Base-by-base conservation (phyloP, 1,140 invertebrate species). In the Drosophila melanica region DNA sequence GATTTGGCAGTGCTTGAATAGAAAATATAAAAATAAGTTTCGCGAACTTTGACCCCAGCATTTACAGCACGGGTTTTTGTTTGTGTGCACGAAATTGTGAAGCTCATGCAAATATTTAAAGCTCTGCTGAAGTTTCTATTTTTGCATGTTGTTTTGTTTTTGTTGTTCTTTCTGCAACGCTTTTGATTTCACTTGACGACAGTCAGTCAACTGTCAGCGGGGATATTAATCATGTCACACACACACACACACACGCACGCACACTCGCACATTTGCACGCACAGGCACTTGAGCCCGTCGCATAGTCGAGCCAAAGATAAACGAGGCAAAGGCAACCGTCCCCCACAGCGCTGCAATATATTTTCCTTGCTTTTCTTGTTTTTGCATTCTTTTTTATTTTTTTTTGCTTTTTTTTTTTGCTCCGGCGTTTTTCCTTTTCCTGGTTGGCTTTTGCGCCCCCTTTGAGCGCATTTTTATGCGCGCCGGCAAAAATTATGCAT, bases 181-280 rank as follows among this genome's bases (percentile, higher is more conserved):
- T 90, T 89, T 89, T 89, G 84, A 84, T 87, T 89, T 87, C 79
- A 89, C 79, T 89, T 89, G 85, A 84, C 79, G 79, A 81, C 82
- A 85, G 81, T 85, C 70, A 87, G 81, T 84, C 76, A 84, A 81
- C 81, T 86, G 84, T 87, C 84, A 87, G 84, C 84, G 73, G 55
- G 74, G 62, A 77, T 84, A 89, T 89, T 89, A 89, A 89, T 89
- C 84, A 89, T 89, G 84, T 89, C 84, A 89, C 84, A 84, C 41
- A 78, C 84, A 68, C 84, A 80, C 71, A 53, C 67, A 59, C 65
- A 57, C 41, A 65, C 82, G 57, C 79, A 76, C 75, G 62, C 65
- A 44, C 77, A 42, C 66, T 54, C 70, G 57, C 60, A 71, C 33
- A 64, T 47, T 54, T 41, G 20, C 54, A 73, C 65, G 18, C 55